phyloP scores from a whole-genome alignment of 1,140 invertebrate species.

The Ooceraea biroi region DNA sequence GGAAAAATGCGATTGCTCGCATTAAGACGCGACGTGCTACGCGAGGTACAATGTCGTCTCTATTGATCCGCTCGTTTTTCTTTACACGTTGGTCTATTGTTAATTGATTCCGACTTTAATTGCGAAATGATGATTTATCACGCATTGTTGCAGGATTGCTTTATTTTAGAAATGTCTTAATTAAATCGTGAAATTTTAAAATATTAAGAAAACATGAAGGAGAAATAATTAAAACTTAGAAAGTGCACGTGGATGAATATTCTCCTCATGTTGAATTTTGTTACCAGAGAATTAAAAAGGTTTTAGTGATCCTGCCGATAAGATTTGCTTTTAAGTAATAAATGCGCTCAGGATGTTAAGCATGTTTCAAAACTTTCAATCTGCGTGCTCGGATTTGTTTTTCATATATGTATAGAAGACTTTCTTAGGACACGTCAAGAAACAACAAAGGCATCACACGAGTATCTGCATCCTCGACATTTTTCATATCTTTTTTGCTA shows the following conservation, averaged over 20 bases:
- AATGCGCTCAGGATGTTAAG: neutral
- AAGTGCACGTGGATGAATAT: too few species aligned
- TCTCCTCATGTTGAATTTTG: too few species aligned
- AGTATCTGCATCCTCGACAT: constrained; percentile 9
- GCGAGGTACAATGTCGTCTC: neutral
- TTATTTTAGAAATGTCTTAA: neutral
- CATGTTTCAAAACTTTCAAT: neutral
- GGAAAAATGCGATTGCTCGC: constrained; percentile 12
- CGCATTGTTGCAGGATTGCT: neutral
- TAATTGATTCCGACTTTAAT: neutral
- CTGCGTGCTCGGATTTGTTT: neutral
- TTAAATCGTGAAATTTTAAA: too few species aligned
- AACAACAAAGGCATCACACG: constrained; percentile 17
- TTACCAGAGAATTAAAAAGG: too few species aligned
- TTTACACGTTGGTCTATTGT: neutral
- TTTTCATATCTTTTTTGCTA: constrained; percentile 62
- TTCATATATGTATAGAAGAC: constrained; percentile 11
- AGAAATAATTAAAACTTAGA: too few species aligned
- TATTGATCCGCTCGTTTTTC: neutral
- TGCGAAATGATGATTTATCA: neutral
- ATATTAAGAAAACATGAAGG: too few species aligned
- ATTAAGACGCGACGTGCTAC: neutral
- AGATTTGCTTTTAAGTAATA: too few species aligned
- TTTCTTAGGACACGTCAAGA: constrained; percentile 18
- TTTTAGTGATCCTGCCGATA: too few species aligned